A percentile compares a stretch with the other conserved stretches of the same genome.
Evolutionary conservation across 2,888 invertebrate species (phyloP).

Genomic region (Folsomia manolachei): DNA sequence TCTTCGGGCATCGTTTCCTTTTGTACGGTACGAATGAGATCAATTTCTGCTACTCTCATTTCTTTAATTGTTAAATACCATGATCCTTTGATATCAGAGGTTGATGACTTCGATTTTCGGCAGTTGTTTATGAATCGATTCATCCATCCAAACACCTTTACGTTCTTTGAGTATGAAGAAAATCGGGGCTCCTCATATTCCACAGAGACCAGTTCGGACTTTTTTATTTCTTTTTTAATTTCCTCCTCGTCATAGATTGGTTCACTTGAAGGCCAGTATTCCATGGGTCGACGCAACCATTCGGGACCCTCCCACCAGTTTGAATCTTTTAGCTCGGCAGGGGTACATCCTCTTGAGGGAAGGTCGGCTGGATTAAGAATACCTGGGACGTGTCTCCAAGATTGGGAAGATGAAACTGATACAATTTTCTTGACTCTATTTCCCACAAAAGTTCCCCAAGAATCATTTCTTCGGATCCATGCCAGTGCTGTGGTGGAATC

Average conservation of each 20-base stretch:
- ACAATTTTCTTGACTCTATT: slow-evolving; percentile 18
- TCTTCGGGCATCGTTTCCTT: background rate
- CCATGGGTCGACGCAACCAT: slow-evolving; percentile 1
- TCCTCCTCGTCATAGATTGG: background rate
- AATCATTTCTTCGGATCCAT: slow-evolving; percentile 12
- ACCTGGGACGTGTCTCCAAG: slow-evolving; percentile 21
- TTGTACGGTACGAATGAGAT: background rate
- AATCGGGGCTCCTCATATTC: background rate
- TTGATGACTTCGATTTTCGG: background rate
- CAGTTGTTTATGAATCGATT: background rate
- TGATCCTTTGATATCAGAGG: background rate
- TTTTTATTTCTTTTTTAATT: background rate
- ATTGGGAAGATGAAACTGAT: background rate
- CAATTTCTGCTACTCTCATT: background rate
- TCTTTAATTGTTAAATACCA: background rate
- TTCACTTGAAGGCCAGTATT: slow-evolving; percentile 11
- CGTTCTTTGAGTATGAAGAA: background rate
- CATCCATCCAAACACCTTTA: background rate
- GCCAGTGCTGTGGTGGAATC: slow-evolving; percentile 17
- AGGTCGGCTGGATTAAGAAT: slow-evolving; percentile 21
- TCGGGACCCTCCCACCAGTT: slow-evolving; percentile 26
- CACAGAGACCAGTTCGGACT: background rate
- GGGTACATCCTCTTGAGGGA: slow-evolving; percentile 14
- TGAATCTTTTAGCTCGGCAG: background rate
- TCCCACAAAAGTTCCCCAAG: slow-evolving; percentile 14